Evolutionary conservation across 2,888 invertebrate species (phyloP).

Genomic region (Sepiola atlantica): DNA sequence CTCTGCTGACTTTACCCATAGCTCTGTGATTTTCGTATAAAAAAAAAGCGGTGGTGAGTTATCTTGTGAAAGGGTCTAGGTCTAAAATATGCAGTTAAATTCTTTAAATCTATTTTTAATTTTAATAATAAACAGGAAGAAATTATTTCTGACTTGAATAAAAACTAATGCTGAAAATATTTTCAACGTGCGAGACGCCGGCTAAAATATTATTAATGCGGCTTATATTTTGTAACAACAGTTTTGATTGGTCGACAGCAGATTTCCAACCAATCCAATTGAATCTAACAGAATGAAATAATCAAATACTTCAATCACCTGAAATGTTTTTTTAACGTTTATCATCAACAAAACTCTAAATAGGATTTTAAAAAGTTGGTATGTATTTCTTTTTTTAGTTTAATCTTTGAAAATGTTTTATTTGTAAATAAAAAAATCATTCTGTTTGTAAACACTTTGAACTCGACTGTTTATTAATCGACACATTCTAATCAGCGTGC

Average conservation of each 20-base stretch:
- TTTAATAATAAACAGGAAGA: neutral
- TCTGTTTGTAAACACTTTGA: neutral
- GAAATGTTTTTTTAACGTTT: neutral
- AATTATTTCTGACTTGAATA: neutral
- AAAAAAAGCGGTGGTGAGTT: too few relatives aligned
- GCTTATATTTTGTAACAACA: neutral
- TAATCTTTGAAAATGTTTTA: neutral
- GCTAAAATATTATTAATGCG: neutral
- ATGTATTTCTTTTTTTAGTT: neutral
- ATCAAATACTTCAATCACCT: neutral
- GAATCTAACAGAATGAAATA: constrained; percentile 1
- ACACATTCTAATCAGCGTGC: neutral
- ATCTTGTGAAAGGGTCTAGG: too few relatives aligned
- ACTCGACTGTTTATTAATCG: neutral
- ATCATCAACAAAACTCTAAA: neutral
- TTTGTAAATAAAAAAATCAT: neutral
- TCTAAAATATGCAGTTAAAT: too few relatives aligned
- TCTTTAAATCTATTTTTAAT: neutral
- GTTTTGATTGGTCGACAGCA: neutral
- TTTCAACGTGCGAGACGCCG: neutral
- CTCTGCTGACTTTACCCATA: too few relatives aligned
- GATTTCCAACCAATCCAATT: neutral
- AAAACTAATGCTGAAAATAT: neutral
- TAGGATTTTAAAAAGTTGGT: neutral
- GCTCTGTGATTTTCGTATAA: too few relatives aligned